These are phyloP conservation scores for Bettongia penicillata DNA, from an alignment of 2,113 vertebrate genomes.

Conservation along the genomic window DNA sequence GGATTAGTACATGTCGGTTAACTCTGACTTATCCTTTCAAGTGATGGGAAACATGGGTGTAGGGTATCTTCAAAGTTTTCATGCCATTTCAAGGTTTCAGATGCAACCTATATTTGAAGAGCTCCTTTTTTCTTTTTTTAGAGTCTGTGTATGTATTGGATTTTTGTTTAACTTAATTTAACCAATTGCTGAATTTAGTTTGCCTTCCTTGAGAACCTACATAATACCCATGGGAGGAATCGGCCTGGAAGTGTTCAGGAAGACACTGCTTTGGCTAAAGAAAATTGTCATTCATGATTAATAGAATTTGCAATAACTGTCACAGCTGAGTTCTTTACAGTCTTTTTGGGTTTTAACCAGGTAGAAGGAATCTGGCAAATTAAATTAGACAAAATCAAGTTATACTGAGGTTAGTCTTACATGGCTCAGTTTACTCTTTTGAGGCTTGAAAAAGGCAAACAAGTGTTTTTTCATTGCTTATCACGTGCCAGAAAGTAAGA, in stretches of 20 bases:
- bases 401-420: too few relatives aligned
- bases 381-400: neutral
- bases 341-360: slow-evolving; percentile 17
- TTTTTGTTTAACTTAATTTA: slow-evolving; percentile 45
- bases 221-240: neutral
- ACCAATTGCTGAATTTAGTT: neutral
- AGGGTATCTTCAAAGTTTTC: neutral
- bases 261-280: slow-evolving; percentile 22
- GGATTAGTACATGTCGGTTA: neutral
- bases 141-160: slow-evolving; percentile 19
- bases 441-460: too few relatives aligned
- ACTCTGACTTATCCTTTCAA: slow-evolving; percentile 39
- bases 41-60: neutral
- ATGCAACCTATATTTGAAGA: too few relatives aligned
- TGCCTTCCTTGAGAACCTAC: neutral
- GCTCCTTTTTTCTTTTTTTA: neutral
- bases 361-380: slow-evolving; percentile 31
- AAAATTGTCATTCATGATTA: slow-evolving; percentile 19
- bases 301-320: neutral
- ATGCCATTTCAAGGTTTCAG: neutral
- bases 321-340: neutral
- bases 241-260: neutral
- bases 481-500: too few relatives aligned
- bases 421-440: too few relatives aligned
- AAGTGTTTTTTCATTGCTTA: too few relatives aligned